These are phyloP conservation scores for Chascanopsetta lugubris DNA, from an alignment of 2,113 vertebrate genomes.

Conservation along the genomic window DNA sequence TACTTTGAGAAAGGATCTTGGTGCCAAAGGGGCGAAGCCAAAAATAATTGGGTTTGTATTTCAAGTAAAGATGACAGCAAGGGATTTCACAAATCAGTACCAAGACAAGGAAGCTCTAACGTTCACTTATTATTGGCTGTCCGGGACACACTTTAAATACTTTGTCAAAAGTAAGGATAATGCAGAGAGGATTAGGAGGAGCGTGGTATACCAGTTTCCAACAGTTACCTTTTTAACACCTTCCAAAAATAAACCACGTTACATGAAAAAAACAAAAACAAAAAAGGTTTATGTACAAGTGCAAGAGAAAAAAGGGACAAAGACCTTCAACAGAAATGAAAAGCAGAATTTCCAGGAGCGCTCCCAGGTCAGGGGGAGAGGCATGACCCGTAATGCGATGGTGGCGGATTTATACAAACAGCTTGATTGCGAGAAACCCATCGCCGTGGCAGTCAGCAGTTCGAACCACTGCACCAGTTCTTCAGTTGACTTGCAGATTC, in stretches of 20 bases:
- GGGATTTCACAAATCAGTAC: slow-evolving; percentile 25
- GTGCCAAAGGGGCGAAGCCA: not conserved
- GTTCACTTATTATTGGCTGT: slow-evolving; percentile 12
- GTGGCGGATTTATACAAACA: slow-evolving; percentile 39
- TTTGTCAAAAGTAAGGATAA: slow-evolving; percentile 32
- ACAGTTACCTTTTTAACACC: slow-evolving; percentile 33
- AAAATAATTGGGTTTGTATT: slow-evolving; percentile 30
- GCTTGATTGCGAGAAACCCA: slow-evolving; percentile 22
- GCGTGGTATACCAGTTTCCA: slow-evolving; percentile 19
- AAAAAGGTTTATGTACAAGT: slow-evolving; percentile 61
- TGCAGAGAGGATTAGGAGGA: slow-evolving; percentile 21
- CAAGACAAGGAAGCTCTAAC: slow-evolving; percentile 16
- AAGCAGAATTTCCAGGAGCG: slow-evolving; percentile 44
- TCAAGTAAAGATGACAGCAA: slow-evolving; percentile 23
- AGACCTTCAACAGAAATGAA: slow-evolving; percentile 21
- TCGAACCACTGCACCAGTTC: slow-evolving; percentile 38
- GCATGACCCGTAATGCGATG: slow-evolving; percentile 33
- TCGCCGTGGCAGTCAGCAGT: slow-evolving; percentile 23
- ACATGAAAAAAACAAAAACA: slow-evolving; percentile 29
- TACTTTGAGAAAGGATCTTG: slow-evolving; percentile 21
- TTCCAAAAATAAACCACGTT: slow-evolving; percentile 23
- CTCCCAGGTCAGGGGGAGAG: slow-evolving; percentile 29
- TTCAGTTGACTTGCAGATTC: slow-evolving; percentile 37
- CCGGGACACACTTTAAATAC: slow-evolving; percentile 28
- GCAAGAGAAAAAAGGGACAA: slow-evolving; percentile 27